Conservation (phyloP, 2,888 invertebrate species). For the Drosophila robusta region DNA sequence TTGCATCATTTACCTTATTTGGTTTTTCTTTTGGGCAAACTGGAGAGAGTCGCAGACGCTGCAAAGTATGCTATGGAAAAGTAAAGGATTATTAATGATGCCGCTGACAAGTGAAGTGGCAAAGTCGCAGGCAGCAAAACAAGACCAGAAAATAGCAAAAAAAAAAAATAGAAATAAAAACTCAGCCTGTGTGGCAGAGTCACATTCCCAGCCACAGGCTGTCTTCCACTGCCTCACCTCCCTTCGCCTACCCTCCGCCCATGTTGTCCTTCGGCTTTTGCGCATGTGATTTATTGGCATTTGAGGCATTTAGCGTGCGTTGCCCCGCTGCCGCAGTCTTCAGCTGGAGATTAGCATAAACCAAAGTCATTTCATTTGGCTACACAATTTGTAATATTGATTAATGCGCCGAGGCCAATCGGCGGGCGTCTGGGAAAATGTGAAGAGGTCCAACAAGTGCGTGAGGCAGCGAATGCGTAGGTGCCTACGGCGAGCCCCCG, state of each 20-base stretch:
- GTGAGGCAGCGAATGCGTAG: conserved; percentile 57
- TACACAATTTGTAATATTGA: conserved; percentile 71
- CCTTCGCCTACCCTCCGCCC: background rate
- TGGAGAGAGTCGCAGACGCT: conserved; percentile 45
- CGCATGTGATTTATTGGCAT: conserved; percentile 79
- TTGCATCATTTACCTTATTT: conserved; percentile 82
- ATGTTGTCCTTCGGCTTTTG: conserved; percentile 9
- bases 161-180: conserved; percentile 6
- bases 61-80: conserved; percentile 66
- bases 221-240: background rate
- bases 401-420: conserved; percentile 53
- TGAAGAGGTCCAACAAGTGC: conserved; percentile 58
- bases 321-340: conserved; percentile 5
- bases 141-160: background rate
- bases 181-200: background rate
- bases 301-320: conserved; percentile 59
- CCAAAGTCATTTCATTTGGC: conserved; percentile 71
- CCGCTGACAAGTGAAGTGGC: conserved; percentile 81
- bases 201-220: conserved; percentile 27
- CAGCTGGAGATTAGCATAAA: conserved; percentile 61
- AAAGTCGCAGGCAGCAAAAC: conserved; percentile 49
- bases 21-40: conserved; percentile 17
- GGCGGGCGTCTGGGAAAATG: conserved; percentile 32
- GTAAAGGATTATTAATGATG: conserved; percentile 83
- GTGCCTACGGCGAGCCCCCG: conserved; percentile 13